Evolutionary conservation across 2,113 vertebrate genomes (phyloP).

Genomic region (Psittacula cyanocephala): DNA sequence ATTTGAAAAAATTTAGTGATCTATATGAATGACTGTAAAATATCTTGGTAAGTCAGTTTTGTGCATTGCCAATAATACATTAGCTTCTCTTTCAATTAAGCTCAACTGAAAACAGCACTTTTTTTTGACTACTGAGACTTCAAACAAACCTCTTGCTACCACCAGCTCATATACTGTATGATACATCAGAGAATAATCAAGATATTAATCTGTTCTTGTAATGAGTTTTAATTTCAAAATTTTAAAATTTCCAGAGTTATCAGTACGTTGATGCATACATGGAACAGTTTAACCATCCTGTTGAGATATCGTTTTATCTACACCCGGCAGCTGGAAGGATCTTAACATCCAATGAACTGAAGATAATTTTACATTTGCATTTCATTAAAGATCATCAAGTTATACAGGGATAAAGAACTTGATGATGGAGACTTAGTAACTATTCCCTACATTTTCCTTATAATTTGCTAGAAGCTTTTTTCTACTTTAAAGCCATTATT

Average conservation of each 20-base stretch:
- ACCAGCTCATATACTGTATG: background rate
- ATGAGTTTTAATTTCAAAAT: background rate
- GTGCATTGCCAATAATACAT: background rate
- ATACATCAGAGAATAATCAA: background rate
- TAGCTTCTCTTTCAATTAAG: background rate
- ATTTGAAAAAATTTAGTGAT: background rate
- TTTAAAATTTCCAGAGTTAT: background rate
- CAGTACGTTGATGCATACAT: background rate
- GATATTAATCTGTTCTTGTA: background rate
- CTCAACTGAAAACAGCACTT: background rate
- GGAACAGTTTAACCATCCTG: background rate
- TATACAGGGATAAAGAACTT: background rate
- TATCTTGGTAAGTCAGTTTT: background rate
- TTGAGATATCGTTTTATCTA: background rate
- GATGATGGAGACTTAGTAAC: background rate
- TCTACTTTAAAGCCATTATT: background rate
- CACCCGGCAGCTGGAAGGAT: background rate
- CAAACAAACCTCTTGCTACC: background rate
- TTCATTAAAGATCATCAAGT: background rate
- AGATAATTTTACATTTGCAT: background rate
- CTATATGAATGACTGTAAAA: background rate
- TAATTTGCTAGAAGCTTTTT: background rate
- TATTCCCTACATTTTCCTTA: background rate
- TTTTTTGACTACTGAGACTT: background rate
- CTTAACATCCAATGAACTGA: background rate